These are phyloP conservation scores for Fregetta grallaria DNA, from an alignment of 2,113 vertebrate species.

Conservation along the genomic window DNA sequence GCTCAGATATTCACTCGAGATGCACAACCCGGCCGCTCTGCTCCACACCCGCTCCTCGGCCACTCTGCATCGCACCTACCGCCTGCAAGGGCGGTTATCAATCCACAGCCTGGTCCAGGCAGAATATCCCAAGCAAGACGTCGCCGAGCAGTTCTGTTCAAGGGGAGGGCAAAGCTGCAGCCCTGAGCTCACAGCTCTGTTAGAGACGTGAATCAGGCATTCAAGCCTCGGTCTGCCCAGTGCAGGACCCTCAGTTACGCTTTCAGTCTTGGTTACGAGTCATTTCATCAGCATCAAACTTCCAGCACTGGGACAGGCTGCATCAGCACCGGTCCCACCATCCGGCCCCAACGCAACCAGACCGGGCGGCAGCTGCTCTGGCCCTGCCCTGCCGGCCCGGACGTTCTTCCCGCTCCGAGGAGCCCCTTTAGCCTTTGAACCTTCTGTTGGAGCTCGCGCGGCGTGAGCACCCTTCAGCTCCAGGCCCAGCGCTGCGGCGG, in stretches of 20 bases:
- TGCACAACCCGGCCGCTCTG: fast-evolving
- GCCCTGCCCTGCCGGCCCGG: neutral
- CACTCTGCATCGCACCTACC: fast-evolving
- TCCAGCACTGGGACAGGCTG: neutral
- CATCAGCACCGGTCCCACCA: fast-evolving
- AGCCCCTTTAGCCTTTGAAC: neutral
- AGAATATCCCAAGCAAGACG: fast-evolving
- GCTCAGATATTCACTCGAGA: neutral
- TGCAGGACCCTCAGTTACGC: neutral
- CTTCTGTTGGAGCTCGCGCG: fast-evolving
- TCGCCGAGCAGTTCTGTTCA: neutral
- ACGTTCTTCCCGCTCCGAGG: neutral
- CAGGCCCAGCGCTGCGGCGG: neutral
- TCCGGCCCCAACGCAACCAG: fast-evolving
- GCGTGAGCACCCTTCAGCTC: too few species aligned
- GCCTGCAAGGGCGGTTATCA: fast-evolving
- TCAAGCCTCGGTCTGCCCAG: neutral
- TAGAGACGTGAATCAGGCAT: fast-evolving
- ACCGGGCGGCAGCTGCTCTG: neutral
- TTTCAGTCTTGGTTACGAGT: neutral
- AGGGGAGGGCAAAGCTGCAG: neutral
- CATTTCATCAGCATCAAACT: neutral
- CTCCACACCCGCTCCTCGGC: neutral
- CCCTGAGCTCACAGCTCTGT: neutral
- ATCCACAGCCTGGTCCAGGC: neutral